A percentile compares a stretch with the other conserved stretches of the same genome.
phyloP scores from a whole-genome alignment of 2,888 invertebrate species.

The Drosophila neonasuta region DNA sequence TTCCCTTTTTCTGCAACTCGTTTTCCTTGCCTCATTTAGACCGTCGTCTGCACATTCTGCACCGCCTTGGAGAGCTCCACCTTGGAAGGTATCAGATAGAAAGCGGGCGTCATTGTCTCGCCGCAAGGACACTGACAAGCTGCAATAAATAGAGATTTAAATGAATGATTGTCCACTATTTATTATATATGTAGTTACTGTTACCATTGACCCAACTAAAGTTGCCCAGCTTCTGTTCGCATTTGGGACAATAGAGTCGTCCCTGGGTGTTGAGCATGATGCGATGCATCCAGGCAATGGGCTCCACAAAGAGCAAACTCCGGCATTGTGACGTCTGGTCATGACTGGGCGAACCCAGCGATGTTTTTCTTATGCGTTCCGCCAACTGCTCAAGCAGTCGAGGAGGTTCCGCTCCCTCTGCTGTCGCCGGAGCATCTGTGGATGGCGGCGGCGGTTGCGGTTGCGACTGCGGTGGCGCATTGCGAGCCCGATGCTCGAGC shows the following conservation, averaged over 20 bases:
- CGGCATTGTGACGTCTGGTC: constrained; percentile 83
- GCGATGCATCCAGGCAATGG: constrained; percentile 93
- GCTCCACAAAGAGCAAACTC: constrained; percentile 93
- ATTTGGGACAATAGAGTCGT: constrained; percentile 93
- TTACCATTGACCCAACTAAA: constrained; percentile 94
- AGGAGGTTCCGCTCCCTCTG: constrained; percentile 43
- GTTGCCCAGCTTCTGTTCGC: constrained; percentile 91
- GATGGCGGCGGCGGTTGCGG: background rate
- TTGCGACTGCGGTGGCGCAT: background rate
- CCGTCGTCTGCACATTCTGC: constrained; percentile 92
- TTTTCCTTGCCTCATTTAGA: constrained; percentile 81
- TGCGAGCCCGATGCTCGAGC: constrained; percentile 85
- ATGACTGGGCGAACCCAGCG: constrained; percentile 62
- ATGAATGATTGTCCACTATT: too few species aligned
- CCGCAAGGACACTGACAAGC: constrained; percentile 96
- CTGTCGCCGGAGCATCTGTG: background rate
- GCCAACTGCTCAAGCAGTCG: constrained; percentile 78
- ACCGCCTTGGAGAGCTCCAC: constrained; percentile 95
- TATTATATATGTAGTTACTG: too few species aligned
- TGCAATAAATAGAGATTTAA: constrained; percentile 63
- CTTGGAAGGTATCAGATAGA: constrained; percentile 94
- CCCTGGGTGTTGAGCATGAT: constrained; percentile 88
- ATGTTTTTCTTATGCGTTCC: constrained; percentile 73
- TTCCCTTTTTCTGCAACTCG: background rate
- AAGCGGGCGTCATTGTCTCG: constrained; percentile 93